Percentiles rank a stretch among this genome's conserved stretches.
phyloP scores from a whole-genome alignment of 2,888 invertebrate species.

The Conomelus anceps region DNA sequence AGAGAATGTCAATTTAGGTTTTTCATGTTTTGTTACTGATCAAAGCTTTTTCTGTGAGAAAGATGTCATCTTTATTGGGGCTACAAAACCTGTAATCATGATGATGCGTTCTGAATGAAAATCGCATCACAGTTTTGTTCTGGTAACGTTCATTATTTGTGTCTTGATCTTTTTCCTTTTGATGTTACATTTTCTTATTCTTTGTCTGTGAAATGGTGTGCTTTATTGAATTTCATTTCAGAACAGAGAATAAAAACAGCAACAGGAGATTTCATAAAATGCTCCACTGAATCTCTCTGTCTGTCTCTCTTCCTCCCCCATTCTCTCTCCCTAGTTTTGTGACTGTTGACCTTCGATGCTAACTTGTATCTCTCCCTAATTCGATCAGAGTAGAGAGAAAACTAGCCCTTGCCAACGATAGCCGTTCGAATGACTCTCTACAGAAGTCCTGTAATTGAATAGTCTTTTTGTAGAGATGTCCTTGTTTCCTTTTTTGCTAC shows the following conservation, averaged over 20 bases:
- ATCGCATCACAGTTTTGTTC: too few relatives aligned
- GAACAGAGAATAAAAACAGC: neutral
- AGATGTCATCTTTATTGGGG: too few relatives aligned
- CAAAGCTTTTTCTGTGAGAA: too few relatives aligned
- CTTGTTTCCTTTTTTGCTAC: neutral
- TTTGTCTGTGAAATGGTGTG: neutral
- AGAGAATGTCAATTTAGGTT: too few relatives aligned
- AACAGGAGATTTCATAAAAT: neutral
- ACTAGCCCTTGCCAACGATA: neutral
- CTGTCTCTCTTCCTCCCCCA: neutral
- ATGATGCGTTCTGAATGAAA: too few relatives aligned
- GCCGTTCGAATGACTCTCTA: neutral
- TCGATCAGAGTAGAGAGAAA: too few relatives aligned
- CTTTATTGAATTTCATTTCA: neutral
- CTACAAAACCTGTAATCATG: too few relatives aligned
- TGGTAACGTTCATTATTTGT: too few relatives aligned
- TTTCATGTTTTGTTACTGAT: too few relatives aligned
- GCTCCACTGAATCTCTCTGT: constrained; percentile 6
- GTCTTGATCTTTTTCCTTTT: too few relatives aligned
- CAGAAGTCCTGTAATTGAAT: neutral
- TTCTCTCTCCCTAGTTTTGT: neutral
- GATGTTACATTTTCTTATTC: neutral
- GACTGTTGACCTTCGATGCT: neutral
- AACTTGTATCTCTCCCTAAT: neutral
- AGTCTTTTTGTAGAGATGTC: neutral